These are phyloP conservation scores for Suillia variegata DNA, from an alignment of 2,888 invertebrate genomes.

Conservation along the genomic window DNA sequence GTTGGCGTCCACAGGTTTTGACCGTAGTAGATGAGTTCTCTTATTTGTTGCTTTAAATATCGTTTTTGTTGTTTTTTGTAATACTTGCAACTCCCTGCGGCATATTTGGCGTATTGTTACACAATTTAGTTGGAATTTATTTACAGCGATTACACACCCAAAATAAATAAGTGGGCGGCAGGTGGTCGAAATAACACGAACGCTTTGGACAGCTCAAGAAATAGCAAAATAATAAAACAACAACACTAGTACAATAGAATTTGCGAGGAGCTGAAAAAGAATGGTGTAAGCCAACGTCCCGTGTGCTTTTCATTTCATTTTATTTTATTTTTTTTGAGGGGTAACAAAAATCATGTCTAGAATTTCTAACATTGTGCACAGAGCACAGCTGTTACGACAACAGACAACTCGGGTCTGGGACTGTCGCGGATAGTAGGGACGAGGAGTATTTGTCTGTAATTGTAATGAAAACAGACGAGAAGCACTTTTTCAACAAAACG, in stretches of 20 bases:
- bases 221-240: conserved; percentile 17
- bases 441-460: not conserved
- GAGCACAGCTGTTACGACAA: not conserved
- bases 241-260: no score
- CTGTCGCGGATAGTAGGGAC: no score
- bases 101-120: conserved; percentile 48
- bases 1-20: not conserved
- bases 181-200: not conserved
- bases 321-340: no score
- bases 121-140: conserved; percentile 52
- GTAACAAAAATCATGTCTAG: not conserved
- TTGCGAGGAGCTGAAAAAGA: not conserved
- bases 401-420: no score
- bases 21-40: conserved; percentile 7
- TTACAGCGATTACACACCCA: conserved; percentile 50
- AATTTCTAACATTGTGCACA: not conserved
- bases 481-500: not conserved
- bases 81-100: conserved; percentile 35
- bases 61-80: not conserved
- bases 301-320: not conserved
- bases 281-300: not conserved
- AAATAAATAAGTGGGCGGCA: conserved; percentile 44
- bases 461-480: not conserved
- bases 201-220: conserved; percentile 26
- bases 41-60: conserved; percentile 9